Conservation (phyloP, 2,888 invertebrate genomes). For the Toxonevra muliebris region DNA sequence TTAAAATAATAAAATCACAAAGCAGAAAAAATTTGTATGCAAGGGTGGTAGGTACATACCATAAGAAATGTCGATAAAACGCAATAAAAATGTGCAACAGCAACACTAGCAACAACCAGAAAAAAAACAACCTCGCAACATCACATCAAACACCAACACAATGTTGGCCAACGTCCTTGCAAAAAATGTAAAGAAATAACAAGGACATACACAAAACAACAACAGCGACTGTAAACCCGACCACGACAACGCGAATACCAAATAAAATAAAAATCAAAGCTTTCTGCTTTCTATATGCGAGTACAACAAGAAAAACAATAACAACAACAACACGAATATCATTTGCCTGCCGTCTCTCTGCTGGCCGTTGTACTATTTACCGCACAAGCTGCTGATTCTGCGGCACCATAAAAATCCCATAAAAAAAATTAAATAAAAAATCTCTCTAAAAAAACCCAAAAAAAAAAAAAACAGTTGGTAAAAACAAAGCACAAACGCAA, state of each 20-base stretch:
- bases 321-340: constrained; percentile 31
- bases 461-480: constrained; percentile 28
- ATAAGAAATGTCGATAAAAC: constrained; percentile 32
- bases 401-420: constrained; percentile 60
- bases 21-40: not conserved
- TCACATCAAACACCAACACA: constrained; percentile 38
- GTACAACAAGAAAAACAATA: constrained; percentile 24
- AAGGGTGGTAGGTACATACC: not conserved
- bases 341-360: constrained; percentile 19
- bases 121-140: constrained; percentile 18
- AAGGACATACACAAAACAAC: constrained; percentile 23
- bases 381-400: constrained; percentile 63
- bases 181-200: constrained; percentile 28
- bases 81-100: constrained; percentile 14
- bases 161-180: constrained; percentile 50
- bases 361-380: constrained; percentile 55
- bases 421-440: constrained; percentile 52
- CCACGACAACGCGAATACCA: constrained; percentile 44
- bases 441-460: constrained; percentile 31
- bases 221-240: constrained; percentile 25
- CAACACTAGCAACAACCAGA: not conserved
- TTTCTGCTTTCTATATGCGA: constrained; percentile 10
- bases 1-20: no score
- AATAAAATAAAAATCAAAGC: constrained; percentile 45
- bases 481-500: constrained; percentile 26